Evolutionary conservation across 1,140 invertebrate species (phyloP).

Genomic region (Drosophila nannoptera): DNA sequence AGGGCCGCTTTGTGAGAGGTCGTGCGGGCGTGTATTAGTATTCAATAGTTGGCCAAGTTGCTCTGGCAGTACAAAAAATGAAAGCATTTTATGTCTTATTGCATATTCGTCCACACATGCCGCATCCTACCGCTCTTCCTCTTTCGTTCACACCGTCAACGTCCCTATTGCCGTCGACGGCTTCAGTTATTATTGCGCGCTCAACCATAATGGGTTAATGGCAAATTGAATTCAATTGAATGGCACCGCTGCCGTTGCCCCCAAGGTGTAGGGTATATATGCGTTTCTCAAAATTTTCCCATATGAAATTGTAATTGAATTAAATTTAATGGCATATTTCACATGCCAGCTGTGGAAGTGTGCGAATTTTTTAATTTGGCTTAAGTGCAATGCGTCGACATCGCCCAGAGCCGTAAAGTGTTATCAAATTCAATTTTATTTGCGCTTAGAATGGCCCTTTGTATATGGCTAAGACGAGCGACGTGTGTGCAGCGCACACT

Average conservation of each 20-base stretch:
- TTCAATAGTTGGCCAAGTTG: slow-evolving; percentile 67
- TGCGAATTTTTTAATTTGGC: slow-evolving; percentile 66
- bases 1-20: slow-evolving; percentile 63
- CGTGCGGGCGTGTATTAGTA: slow-evolving; percentile 57
- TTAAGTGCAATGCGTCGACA: slow-evolving; percentile 48
- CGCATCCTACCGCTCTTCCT: neutral
- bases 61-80: slow-evolving; percentile 18
- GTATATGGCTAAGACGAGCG: slow-evolving; percentile 36
- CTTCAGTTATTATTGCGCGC: slow-evolving; percentile 64
- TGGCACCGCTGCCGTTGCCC: slow-evolving; percentile 22
- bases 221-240: slow-evolving; percentile 74
- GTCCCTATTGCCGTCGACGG: neutral
- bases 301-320: slow-evolving; percentile 76
- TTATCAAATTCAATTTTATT: slow-evolving; percentile 65
- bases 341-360: slow-evolving; percentile 46
- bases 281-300: slow-evolving; percentile 42
- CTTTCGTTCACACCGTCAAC: slow-evolving; percentile 6
- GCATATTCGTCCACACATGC: slow-evolving; percentile 55
- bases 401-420: slow-evolving; percentile 55
- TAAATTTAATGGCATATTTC: slow-evolving; percentile 77
- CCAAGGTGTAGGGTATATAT: slow-evolving; percentile 13
- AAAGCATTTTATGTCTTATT: slow-evolving; percentile 69
- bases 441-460: slow-evolving; percentile 39
- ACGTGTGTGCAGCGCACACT: slow-evolving; percentile 27
- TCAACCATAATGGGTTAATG: slow-evolving; percentile 76